Evolutionary conservation across 2,888 invertebrate species (phyloP).

Genomic region (Xiphydria camelus): DNA sequence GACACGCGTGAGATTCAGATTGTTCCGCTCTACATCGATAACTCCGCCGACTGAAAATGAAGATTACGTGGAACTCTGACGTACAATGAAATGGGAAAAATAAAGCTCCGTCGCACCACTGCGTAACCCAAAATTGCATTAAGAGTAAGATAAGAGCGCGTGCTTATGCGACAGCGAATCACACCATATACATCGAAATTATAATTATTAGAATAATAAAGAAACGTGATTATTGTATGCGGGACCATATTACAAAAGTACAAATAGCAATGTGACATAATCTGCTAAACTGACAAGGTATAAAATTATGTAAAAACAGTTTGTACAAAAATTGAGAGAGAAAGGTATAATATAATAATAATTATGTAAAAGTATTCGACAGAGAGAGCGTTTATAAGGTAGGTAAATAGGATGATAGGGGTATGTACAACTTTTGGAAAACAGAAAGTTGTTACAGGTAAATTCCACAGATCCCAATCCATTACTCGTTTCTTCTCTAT

Average conservation of each 20-base stretch:
- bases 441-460: too few species aligned
- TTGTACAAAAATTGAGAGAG: conserved; percentile 55
- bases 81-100: too few species aligned
- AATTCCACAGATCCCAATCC: too few species aligned
- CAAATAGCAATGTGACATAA: conserved; percentile 18
- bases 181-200: conserved; percentile 27
- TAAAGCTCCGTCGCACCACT: conserved; percentile 40
- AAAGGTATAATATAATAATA: conserved; percentile 41
- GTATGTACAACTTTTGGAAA: conserved; percentile 47
- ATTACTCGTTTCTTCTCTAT: too few species aligned
- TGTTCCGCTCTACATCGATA: too few species aligned
- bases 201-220: conserved; percentile 22
- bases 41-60: too few species aligned
- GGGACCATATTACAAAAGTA: conserved; percentile 39
- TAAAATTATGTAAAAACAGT: conserved; percentile 54
- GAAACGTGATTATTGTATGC: conserved; percentile 42
- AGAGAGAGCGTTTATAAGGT: conserved; percentile 33
- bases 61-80: too few species aligned
- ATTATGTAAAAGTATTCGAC: conserved; percentile 45
- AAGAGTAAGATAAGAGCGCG: conserved; percentile 16
- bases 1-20: too few species aligned
- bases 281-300: conserved; percentile 42
- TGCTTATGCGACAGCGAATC: conserved; percentile 39
- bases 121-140: conserved; percentile 39
- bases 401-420: conserved; percentile 37